Base-by-base conservation (phyloP, 2,113 vertebrate species). In the Sprattus sprattus region DNA sequence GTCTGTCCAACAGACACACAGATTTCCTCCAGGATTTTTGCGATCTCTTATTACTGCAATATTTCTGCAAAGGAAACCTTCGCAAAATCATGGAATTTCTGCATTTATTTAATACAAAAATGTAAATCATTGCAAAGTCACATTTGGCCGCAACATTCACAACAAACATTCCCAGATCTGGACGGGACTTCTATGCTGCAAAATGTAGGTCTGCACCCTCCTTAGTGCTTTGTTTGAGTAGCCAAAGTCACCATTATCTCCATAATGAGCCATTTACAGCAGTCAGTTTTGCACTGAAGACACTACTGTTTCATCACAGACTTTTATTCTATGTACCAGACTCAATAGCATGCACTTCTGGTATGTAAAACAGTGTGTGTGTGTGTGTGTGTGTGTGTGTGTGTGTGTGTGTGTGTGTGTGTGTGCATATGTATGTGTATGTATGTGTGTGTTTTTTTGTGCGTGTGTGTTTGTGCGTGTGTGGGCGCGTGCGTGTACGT, bases 351-450 rank as follows among this genome's bases (percentile, higher is more conserved):
- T 64, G 57, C 22, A 25, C 60, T 67, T 6, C 60, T 67, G 60
- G 60, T 25, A 71, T 71, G 64, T 71, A 71, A 71, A 71, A 52
- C 20, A 89, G 67, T 88, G 87, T 88, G 3, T 46, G 10, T 39
- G 49, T 82, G 89, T 47, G 47, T 49, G 47, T 11, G 47, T 11
- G 9, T 49, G 47, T 49, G 8, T 49, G 47, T 49, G 47, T 49
- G 47, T 49, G 54, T 60, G 54, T 60, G 15, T 60, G 22, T 60
- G 16, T 22, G 15, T 57, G 54, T 57, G 54, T 57, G 54, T 57
- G 4, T 57, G 15, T 57, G 15, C 11, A 15, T 71, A 64, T 47
- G 44, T 28, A 45, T 82, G 32, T 88, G 87, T 88, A 2, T 45
- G 10, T 39, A 45, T 82, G 89, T 46, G 47, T 49, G 47, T 11